Evolutionary conservation across 53 echinoderm and acorn worm species (phyloP), one percentile per base, ranked within the genome.

Genomic region (Patiria pectinifera): DNA sequence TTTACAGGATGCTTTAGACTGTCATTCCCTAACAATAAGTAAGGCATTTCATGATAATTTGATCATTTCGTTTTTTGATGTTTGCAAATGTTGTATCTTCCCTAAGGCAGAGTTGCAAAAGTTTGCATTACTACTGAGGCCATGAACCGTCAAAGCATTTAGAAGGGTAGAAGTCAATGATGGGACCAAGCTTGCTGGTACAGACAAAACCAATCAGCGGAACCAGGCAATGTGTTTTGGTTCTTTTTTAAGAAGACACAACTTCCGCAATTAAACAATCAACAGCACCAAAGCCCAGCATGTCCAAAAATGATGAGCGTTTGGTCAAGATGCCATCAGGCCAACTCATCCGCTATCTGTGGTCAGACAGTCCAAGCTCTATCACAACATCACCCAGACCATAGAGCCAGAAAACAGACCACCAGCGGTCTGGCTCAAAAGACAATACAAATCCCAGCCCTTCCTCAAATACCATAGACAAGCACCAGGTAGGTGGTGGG

Each of bases 201-300:
- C 70, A 70, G 70, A 26, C 77, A 77, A 26, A 77, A 1, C 26
- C 77, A 77, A 77, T 26, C 7, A 43, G 77, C 6, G 77, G 45
- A 77, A 77, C 6, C 24, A 18, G 77, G 9, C 11, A 26, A 0
- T n/a, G n/a, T n/a, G 35, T 35, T 35, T 35, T n/a, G n/a, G n/a
- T 25, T 6, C 1, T 7, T 21, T 77, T 10, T 77, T 77, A 26
- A 47, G 35, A 49, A 19, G 81, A 45, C 81, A 81, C 21, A 49
- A 48, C 49, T 48, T 81, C 81, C 49, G 81, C 81, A 47, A 81
- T 81, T 43, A 48, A 49, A 43, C 81, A 47, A 81, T 81, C 81
- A 81, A 16, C 5, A 6, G 11, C 13, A 81, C 49, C 47, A 81
- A 81, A 49, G 48, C 48, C 45, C 26, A 77, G 77, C 15, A 47